A percentile compares a stretch with the other conserved stretches of the same genome.
phyloP scores from a whole-genome alignment of 2,113 vertebrate species.

The Xiphophorus maculatus region DNA sequence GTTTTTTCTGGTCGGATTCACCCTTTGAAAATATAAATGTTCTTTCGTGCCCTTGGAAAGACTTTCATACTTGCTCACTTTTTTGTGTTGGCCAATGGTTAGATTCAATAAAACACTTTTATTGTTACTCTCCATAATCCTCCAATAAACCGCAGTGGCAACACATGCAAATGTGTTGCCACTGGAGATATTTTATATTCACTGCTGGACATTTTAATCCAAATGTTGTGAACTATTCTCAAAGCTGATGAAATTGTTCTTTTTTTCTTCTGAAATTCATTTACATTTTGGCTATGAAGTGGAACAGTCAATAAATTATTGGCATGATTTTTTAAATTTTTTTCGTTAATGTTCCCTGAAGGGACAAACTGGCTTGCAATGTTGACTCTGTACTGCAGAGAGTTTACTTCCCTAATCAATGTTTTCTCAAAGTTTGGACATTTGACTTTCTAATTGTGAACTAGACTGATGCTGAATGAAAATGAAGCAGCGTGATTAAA shows the following conservation, averaged over 20 bases:
- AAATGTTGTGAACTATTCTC: background rate
- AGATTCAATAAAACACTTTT: background rate
- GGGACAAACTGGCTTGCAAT: background rate
- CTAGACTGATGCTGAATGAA: background rate
- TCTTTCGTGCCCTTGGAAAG: constrained; percentile 25
- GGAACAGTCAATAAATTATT: background rate
- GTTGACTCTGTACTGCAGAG: background rate
- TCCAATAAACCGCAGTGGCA: background rate
- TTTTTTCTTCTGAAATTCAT: background rate
- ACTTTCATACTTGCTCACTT: constrained; percentile 24
- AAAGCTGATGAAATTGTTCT: background rate
- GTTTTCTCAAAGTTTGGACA: background rate
- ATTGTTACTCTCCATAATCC: background rate
- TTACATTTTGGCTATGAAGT: constrained; percentile 2
- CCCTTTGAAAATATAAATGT: background rate
- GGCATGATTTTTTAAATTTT: background rate
- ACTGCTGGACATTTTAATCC: background rate
- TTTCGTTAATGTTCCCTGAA: background rate
- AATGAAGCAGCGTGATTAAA: background rate
- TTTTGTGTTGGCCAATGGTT: background rate
- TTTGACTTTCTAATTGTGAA: constrained; percentile 3
- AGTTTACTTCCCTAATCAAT: background rate
- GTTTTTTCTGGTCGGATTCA: constrained; percentile 18
- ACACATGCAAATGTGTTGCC: constrained; percentile 7
- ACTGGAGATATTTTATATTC: constrained; percentile 3